phyloP scores from a whole-genome alignment of 2,113 vertebrate genomes.

The Microtus montanus region DNA sequence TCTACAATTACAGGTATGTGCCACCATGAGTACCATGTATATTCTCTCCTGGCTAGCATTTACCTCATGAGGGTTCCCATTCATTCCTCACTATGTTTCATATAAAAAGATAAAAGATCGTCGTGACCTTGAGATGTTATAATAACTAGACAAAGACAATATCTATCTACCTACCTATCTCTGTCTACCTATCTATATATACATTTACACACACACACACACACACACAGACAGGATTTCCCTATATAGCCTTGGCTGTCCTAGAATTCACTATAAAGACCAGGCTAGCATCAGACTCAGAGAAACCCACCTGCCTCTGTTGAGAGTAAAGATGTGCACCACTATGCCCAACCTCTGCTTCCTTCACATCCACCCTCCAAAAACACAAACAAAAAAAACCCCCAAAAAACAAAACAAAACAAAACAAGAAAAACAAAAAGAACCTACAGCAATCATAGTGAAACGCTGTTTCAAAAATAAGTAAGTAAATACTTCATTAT shows the following conservation, averaged over 20 bases:
- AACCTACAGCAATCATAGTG: neutral
- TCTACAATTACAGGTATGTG: neutral
- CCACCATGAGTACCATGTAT: neutral
- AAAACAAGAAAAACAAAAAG: neutral
- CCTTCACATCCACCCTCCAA: neutral
- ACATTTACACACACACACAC: too few relatives aligned
- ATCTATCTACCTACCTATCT: neutral
- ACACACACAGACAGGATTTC: too few relatives aligned
- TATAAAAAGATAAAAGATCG: neutral
- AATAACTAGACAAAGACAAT: neutral
- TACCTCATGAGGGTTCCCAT: neutral
- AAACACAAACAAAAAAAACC: neutral
- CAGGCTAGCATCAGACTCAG: neutral
- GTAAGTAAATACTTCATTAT: neutral
- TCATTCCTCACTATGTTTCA: neutral
- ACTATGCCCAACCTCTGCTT: too few relatives aligned
- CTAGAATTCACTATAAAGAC: too few relatives aligned
- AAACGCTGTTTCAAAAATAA: neutral
- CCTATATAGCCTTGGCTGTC: too few relatives aligned
- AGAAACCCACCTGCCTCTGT: too few relatives aligned
- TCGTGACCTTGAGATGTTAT: neutral
- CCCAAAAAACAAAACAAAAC: neutral
- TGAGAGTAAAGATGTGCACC: too few relatives aligned
- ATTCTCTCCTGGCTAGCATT: constrained; percentile 4
- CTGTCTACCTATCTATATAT: neutral